Conservation (phyloP, 2,113 vertebrate species). For the Crotalus viridis region DNA sequence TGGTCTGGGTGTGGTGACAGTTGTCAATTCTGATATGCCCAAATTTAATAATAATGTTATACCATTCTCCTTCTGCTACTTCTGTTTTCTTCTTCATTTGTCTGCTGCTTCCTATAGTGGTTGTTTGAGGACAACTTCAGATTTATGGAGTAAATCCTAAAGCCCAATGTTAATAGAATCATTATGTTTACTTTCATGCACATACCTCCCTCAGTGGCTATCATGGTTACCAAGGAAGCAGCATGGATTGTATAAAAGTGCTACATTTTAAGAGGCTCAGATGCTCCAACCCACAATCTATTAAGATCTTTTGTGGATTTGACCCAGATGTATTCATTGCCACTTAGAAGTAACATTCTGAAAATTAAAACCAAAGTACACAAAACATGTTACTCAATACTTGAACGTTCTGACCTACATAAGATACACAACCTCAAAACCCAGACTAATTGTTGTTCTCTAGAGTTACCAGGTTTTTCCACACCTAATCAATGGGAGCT, state of each 20-base stretch:
- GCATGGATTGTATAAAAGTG: not conserved
- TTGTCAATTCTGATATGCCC: not conserved
- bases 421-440: not conserved
- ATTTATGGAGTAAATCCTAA: not conserved
- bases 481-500: not conserved
- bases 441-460: conserved; percentile 2
- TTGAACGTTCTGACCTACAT: not conserved
- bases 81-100: not conserved
- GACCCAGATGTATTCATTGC: not conserved
- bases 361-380: not conserved
- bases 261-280: not conserved
- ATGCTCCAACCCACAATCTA: not conserved
- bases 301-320: not conserved
- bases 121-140: not conserved
- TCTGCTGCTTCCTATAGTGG: not conserved
- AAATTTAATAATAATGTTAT: not conserved
- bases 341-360: not conserved
- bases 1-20: not conserved
- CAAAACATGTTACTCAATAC: not conserved
- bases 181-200: not conserved
- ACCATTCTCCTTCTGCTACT: not conserved
- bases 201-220: too few species aligned
- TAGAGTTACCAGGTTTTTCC: not conserved
- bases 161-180: not conserved
- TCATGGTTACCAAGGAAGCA: not conserved